These are phyloP conservation scores for Malurus melanocephalus DNA, from an alignment of 2,113 vertebrate species.

Conservation along the genomic window DNA sequence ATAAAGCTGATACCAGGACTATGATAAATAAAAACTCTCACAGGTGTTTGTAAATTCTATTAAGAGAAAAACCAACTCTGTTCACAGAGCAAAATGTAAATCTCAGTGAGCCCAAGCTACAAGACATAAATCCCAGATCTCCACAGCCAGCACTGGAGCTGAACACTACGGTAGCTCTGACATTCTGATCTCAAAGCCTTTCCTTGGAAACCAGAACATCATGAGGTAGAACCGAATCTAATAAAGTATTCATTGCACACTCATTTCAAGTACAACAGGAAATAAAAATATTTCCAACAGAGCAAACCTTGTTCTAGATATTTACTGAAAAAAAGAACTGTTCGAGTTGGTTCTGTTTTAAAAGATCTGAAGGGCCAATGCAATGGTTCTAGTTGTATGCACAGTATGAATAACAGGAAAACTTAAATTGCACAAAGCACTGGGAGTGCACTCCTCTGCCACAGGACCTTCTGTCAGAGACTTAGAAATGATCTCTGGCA, in stretches of 20 bases:
- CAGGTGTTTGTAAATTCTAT: not conserved
- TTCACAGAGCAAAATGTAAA: not conserved
- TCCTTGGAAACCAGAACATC: not conserved
- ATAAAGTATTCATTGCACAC: accelerated
- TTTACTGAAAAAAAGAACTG: not conserved
- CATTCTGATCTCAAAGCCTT: not conserved
- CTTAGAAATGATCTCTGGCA: not conserved
- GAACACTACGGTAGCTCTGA: not conserved
- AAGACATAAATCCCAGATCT: not conserved
- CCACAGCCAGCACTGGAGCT: not conserved
- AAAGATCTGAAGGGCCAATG: not conserved
- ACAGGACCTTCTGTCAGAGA: not conserved
- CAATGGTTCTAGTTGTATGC: not conserved
- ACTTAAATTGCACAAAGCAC: not conserved
- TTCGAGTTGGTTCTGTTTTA: not conserved
- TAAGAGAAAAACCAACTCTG: not conserved
- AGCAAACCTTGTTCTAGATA: not conserved
- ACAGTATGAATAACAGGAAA: not conserved
- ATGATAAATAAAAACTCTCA: not conserved
- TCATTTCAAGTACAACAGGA: not conserved
- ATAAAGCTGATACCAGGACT: not conserved
- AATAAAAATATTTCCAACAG: not conserved
- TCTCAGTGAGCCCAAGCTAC: not conserved
- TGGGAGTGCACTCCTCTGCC: not conserved
- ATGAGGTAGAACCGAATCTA: not conserved